Evolutionary conservation across 2,797 vertebrate species (phyloP), one percentile per base, ranked within the genome.

Genomic region (Uromys caudimaculatus): DNA sequence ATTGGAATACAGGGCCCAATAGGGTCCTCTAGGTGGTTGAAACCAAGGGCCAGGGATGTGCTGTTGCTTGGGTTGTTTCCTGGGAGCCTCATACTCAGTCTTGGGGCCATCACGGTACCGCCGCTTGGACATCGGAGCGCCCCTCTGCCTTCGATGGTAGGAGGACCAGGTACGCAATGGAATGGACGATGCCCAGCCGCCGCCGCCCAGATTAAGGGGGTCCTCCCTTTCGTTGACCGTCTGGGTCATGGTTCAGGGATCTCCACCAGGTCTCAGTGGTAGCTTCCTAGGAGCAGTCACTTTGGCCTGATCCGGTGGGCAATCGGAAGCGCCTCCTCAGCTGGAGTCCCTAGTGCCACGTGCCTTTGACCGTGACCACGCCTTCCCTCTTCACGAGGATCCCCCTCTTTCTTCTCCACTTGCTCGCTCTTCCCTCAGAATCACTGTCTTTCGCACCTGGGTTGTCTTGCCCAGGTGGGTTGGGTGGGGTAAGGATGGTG

Each of bases 161-260:
- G 95, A 64, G 16, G 97, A 60, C 79, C 96, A 88, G 41, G 24
- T 76, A 58, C 44, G 71, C 44, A 77, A 5, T 14, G 82, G 82
- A 60, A 62, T 62, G 11, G 91, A 95, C 50, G 96, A 58, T 14
- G 96, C 58, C 79, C 95, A 86, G 41, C 71, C 82, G 16, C 89
- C 86, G 0, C 89, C 83, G 0, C 86, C 96, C 91, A 93, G 89
- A 71, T 97, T 97, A 1, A 95, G 95, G 8, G 96, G 91, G 52
- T 96, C 96, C 41, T 91, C 86, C n/a, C 83, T 94, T 29, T 32
- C 69, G 47, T 94, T 6, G 32, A 94, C 83, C 60, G 67, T 88
- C 87, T 95, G 91, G 56, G 95, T 91, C 97, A 97, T 97, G 78
- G 29, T 47, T 92, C 62, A 27, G 78, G 79, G 64, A 77, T 62